These are phyloP conservation scores for Leptinotarsa rubiginosa DNA, from an alignment of 2,888 invertebrate genomes.

Conservation along the genomic window DNA sequence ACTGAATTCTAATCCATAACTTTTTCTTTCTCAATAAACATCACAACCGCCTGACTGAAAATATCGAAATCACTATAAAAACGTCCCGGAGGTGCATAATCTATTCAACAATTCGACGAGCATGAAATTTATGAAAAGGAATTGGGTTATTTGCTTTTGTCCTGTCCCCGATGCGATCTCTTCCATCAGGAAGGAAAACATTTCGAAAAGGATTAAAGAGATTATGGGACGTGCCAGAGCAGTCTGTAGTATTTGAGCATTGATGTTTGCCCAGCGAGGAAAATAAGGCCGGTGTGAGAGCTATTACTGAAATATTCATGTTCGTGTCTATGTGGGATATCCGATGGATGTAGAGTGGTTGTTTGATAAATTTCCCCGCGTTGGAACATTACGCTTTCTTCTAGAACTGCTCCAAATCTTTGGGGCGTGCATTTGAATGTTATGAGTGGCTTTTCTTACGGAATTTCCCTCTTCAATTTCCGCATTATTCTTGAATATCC, in stretches of 20 bases:
- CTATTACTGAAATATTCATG: conserved; percentile 63
- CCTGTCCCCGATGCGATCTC: background rate
- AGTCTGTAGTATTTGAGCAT: conserved; percentile 43
- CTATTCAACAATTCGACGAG: background rate
- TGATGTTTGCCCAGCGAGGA: conserved; percentile 56
- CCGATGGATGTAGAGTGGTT: conserved; percentile 61
- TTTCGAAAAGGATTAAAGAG: conserved; percentile 46
- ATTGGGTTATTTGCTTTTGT: conserved; percentile 9
- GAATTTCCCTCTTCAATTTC: conserved; percentile 25
- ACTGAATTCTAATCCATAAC: too few relatives aligned
- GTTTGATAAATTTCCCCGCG: conserved; percentile 57
- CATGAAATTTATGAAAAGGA: conserved; percentile 8
- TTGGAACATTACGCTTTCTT: conserved; percentile 39
- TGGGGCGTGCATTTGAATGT: conserved; percentile 48
- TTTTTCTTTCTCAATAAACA: too few relatives aligned
- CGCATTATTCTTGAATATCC: too few relatives aligned
- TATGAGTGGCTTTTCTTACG: conserved; percentile 54
- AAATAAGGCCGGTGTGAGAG: conserved; percentile 55
- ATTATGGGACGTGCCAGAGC: conserved; percentile 45
- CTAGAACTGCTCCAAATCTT: conserved; percentile 42
- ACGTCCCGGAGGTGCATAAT: background rate
- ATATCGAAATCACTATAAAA: too few relatives aligned
- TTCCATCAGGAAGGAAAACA: conserved; percentile 44
- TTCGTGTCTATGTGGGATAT: conserved; percentile 60
- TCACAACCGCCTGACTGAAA: too few relatives aligned